Evolutionary conservation across 2,797 vertebrate species (phyloP).

Genomic region (Triplophysa yarkandensis): DNA sequence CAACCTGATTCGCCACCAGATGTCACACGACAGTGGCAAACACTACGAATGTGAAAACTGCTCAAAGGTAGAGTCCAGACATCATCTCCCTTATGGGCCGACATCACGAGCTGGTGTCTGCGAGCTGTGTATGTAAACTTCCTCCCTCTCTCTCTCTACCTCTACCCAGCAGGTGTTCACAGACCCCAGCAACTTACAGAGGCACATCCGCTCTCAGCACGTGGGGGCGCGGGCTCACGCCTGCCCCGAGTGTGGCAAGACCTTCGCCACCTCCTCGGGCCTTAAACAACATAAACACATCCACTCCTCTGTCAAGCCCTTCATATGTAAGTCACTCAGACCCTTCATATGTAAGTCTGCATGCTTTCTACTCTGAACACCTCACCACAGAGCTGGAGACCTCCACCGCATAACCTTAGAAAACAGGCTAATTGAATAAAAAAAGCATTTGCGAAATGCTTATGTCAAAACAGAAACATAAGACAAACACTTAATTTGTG

Average conservation of each 20-base stretch:
- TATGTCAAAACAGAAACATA: no score
- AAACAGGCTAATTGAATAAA: no score
- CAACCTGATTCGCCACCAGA: constrained; percentile 99
- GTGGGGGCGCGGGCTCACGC: constrained; percentile 97
- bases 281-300: constrained; percentile 99
- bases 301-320: constrained; percentile 99
- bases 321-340: constrained; percentile 98
- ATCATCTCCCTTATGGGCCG: not conserved
- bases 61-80: constrained; percentile 99
- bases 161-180: constrained; percentile 99
- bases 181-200: constrained; percentile 99
- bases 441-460: not conserved
- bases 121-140: constrained; percentile 63
- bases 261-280: constrained; percentile 98
- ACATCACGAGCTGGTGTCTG: not conserved
- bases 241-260: constrained; percentile 99
- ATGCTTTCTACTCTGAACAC: constrained; percentile 59
- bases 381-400: constrained; percentile 28
- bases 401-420: constrained; percentile 1
- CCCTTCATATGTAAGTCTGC: constrained; percentile 84
- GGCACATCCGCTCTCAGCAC: constrained; percentile 99
- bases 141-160: constrained; percentile 66
- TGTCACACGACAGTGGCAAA: constrained; percentile 99
- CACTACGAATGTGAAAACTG: constrained; percentile 99
- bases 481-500: no score